A percentile compares a stretch with the other conserved stretches of the same genome.
These are phyloP conservation scores for Colius striatus DNA, from an alignment of 2,113 vertebrate species.

Conservation along the genomic window DNA sequence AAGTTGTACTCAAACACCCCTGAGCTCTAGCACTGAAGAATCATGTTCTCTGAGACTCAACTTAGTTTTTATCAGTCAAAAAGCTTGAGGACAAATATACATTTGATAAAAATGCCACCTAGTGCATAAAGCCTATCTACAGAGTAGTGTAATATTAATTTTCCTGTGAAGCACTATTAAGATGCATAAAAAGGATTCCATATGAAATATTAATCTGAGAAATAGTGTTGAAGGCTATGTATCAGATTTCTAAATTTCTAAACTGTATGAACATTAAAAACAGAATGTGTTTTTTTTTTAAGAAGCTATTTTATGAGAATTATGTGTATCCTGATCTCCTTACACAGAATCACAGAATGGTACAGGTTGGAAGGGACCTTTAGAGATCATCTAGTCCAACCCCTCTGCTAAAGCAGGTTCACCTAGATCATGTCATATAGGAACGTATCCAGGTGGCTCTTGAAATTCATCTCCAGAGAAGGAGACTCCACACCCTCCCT, in stretches of 20 bases:
- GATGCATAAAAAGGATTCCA: background rate
- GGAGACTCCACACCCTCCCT: too few species aligned
- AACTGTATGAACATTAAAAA: background rate
- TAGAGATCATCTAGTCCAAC: too few species aligned
- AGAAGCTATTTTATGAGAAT: background rate
- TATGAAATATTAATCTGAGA: background rate
- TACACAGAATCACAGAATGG: too few species aligned
- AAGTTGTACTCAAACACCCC: background rate
- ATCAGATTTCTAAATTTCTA: background rate
- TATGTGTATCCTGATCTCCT: too few species aligned
- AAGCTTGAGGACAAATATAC: background rate
- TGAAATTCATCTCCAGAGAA: too few species aligned
- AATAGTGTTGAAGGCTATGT: background rate
- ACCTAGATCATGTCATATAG: too few species aligned
- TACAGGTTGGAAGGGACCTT: too few species aligned
- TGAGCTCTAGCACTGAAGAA: background rate
- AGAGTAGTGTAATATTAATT: background rate
- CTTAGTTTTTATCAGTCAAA: background rate
- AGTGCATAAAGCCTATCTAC: background rate
- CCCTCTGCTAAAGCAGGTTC: too few species aligned
- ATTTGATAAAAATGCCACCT: background rate
- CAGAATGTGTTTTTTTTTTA: background rate
- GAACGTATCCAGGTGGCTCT: too few species aligned
- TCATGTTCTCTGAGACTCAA: background rate
- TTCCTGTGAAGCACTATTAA: background rate